Evolutionary conservation across 1,140 invertebrate genomes (phyloP), one percentile per base, ranked within the genome.

Genomic region (Daktulosphaira vitifoliae): DNA sequence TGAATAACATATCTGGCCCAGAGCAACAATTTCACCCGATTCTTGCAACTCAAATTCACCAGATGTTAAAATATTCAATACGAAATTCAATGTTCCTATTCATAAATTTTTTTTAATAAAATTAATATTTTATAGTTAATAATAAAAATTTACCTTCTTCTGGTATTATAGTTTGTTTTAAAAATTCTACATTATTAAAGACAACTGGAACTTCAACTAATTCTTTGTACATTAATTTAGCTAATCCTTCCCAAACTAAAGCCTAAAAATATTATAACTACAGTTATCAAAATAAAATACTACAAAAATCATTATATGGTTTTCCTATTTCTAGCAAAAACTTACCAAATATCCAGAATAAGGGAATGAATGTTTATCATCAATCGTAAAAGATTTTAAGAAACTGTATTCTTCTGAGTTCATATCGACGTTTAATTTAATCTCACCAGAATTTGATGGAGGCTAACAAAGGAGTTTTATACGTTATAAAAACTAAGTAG

Each of bases 41-140:
- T 96, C 93, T 68, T 84, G 85, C 29, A 98, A 86, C 73, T 96
- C 90, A 79, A 97, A 98, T 49, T 89, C 82, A 8, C 91, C 91
- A 38, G 82, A 87, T 23, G 85, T 84, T 68, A 94, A 87, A 39
- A 97, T 84, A 68, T 86, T 92, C 3, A 96, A 81, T 11, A 90
- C 76, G 70, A 97, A 91, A 68, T 88, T 88, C 5, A 93, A 83
- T 1, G 81, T 76, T 11, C 78, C 76, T 76, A 68, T 54, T 23
- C 2, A n/a, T n/a, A 29, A 22, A 6, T 48, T 5, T 48, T 9
- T 11, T 6, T 6, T 33, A 33, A 33, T 33, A 11, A 33, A 33
- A 6, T 33, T 33, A 33, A 2, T 20, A 38, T 1, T 18, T 54
- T 29, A n/a, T 22, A 9, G 22, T 22, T 18, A 11, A 18, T 29